These are phyloP conservation scores for Alaudala cheleensis DNA, from an alignment of 2,113 vertebrate genomes.

Conservation along the genomic window DNA sequence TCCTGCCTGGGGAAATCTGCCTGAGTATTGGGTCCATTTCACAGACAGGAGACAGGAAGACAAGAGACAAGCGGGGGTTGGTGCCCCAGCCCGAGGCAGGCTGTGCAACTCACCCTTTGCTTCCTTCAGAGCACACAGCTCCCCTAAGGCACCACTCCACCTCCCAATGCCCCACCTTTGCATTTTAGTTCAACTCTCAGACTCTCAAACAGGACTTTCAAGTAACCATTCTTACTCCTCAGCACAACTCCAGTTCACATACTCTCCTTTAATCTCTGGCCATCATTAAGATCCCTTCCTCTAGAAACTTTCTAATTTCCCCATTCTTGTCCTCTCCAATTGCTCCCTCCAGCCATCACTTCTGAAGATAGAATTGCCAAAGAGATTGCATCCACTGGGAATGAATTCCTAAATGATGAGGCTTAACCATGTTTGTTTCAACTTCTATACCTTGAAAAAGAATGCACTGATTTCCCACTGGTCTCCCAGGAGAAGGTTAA, in stretches of 20 bases:
- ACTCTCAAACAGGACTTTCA: background rate
- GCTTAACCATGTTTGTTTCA: background rate
- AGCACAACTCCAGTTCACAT: background rate
- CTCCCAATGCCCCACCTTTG: background rate
- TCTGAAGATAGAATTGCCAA: background rate
- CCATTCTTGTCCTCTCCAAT: background rate
- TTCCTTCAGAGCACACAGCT: background rate
- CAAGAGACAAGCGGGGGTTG: background rate
- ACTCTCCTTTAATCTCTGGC: background rate
- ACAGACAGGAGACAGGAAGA: background rate
- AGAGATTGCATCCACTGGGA: background rate
- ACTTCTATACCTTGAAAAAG: constrained; percentile 19
- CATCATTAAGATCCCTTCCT: background rate
- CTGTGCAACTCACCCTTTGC: fast-evolving
- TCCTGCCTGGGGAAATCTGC: background rate
- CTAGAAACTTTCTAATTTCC: background rate
- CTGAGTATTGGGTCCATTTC: background rate
- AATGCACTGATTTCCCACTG: background rate
- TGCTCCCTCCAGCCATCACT: background rate
- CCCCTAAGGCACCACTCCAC: background rate
- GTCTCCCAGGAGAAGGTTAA: background rate
- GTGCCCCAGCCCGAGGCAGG: background rate
- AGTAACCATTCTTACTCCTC: background rate
- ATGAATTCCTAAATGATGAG: background rate
- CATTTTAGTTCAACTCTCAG: background rate